Base-by-base conservation (phyloP, 2,113 vertebrate species). In the Festucalex cinctus region DNA sequence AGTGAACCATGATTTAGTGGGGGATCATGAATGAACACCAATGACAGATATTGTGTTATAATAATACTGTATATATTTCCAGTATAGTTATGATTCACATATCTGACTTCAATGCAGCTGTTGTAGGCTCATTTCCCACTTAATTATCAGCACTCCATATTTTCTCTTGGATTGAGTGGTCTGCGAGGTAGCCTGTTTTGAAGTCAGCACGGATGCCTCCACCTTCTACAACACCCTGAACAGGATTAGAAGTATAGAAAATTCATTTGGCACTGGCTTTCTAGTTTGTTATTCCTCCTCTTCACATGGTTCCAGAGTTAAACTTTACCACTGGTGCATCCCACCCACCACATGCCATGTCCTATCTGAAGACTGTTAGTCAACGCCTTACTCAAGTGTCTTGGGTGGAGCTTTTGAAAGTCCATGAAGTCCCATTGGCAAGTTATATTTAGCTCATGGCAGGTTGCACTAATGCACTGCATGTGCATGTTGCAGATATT, bases 251-350 rank as follows among this genome's bases (percentile, higher is more conserved):
- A n/a, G 19, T 49, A n/a, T 49, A 49, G 46, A 22, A 20, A 51
- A 7, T n/a, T n/a, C n/a, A n/a, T n/a, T n/a, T n/a, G n/a, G n/a
- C n/a, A n/a, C 6, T 22, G 51, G 20, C 32, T 73, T 69, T 53
- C 17, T 64, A 49, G 26, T 63, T 61, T 57, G 41, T 75, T 53
- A 6, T 24, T 36, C 7, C 37, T 64, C 56, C 5, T 68, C 60
- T 70, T 37, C 63, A 71, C 65, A 66, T 79, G 75, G 32, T 73
- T 72, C 36, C n/a, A n/a, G n/a, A 68, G 59, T 79, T 73, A 66
- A 60, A 70, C 17, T 0, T 59, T 64, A 76, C 70, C 70, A n/a
- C n/a, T 46, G 48, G 13, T 53, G 58, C n/a, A n/a, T 9, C 48
- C 20, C 48, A n/a, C 48, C 48, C 32, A 66, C 61, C 77, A 68